These are phyloP conservation scores for Pammene fasciana DNA, from an alignment of 2,888 invertebrate genomes.

Conservation along the genomic window DNA sequence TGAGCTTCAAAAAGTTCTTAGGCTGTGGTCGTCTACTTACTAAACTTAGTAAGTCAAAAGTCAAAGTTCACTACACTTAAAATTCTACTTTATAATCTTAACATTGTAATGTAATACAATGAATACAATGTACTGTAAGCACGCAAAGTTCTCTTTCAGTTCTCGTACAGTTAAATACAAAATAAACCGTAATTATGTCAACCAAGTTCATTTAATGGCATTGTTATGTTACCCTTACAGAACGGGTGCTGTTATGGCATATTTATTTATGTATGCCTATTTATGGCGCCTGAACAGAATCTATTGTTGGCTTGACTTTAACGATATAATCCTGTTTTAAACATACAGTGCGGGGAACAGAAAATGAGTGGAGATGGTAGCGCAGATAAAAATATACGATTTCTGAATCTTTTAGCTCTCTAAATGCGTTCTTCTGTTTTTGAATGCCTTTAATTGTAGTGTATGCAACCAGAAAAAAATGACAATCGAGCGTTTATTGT, in stretches of 20 bases:
- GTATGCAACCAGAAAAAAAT: too few relatives aligned
- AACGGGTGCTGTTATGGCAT: conserved; percentile 33
- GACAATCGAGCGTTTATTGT: too few relatives aligned
- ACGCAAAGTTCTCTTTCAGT: not conserved
- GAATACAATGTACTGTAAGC: not conserved
- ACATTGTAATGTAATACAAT: not conserved
- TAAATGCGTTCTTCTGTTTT: too few relatives aligned
- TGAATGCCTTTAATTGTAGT: too few relatives aligned
- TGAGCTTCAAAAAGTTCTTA: too few relatives aligned
- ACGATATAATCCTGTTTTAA: conserved; percentile 41
- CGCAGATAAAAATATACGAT: not conserved
- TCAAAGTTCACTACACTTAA: too few relatives aligned
- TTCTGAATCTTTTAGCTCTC: too few relatives aligned
- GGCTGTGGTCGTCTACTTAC: too few relatives aligned
- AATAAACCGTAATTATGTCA: conserved; percentile 8
- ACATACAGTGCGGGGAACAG: conserved; percentile 27
- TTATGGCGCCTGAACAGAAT: conserved; percentile 33
- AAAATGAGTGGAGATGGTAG: conserved; percentile 6
- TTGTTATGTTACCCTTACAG: conserved; percentile 28
- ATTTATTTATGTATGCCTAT: conserved; percentile 41
- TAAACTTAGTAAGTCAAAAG: too few relatives aligned
- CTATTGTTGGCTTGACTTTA: conserved; percentile 35
- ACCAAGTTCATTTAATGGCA: conserved; percentile 20
- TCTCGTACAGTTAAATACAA: too few relatives aligned
- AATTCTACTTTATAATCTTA: not conserved